Evolutionary conservation across 2,797 vertebrate species (phyloP).

Genomic region (Tenualosa ilisha): DNA sequence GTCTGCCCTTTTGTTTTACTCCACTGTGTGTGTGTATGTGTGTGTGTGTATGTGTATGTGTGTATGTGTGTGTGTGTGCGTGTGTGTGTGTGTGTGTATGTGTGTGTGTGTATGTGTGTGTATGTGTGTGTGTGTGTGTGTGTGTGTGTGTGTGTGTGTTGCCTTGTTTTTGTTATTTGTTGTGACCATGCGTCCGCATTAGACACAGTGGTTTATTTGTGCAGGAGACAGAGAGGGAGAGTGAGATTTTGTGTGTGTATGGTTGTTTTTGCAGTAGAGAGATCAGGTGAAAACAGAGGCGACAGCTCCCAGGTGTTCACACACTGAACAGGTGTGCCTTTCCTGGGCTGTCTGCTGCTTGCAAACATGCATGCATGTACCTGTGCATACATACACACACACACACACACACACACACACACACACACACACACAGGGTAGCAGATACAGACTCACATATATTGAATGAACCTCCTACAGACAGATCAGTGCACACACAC

Average conservation of each 20-base stretch:
- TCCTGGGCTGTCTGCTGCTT: no score
- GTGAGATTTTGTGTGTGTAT: neutral
- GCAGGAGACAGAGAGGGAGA: neutral
- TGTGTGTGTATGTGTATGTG: neutral
- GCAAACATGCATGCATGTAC: neutral
- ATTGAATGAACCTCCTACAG: neutral
- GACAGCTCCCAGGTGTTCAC: conserved; percentile 47
- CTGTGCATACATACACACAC: neutral
- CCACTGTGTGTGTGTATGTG: neutral
- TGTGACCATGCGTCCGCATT: neutral
- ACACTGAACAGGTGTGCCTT: conserved; percentile 40
- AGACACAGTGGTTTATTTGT: neutral
- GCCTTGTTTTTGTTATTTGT: neutral
- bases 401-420: conserved; percentile 10
- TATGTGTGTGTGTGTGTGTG: neutral
- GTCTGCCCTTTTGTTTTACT: neutral
- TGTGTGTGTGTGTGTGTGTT: neutral
- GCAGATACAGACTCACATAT: neutral
- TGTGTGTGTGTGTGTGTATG: neutral
- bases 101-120: neutral
- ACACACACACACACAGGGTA: neutral
- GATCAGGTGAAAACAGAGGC: conserved; percentile 36
- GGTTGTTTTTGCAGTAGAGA: conserved; percentile 25
- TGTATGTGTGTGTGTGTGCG: neutral
- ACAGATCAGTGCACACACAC: neutral